Base-by-base conservation (phyloP, 2,888 invertebrate genomes). In the Lymantria dispar region DNA sequence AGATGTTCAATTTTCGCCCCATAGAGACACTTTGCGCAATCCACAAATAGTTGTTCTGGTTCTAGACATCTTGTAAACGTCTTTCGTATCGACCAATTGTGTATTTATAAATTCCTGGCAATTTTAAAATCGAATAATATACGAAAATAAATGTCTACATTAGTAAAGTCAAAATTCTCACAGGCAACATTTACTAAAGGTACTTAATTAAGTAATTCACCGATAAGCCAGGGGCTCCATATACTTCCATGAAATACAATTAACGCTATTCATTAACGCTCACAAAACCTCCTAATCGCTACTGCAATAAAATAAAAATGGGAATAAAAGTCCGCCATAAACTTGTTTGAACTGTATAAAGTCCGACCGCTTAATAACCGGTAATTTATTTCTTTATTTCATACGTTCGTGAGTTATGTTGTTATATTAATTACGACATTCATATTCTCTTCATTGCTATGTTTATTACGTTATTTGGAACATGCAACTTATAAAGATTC, bases 341-440 rank as follows among this genome's bases (percentile, higher is more conserved):
- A 53, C 29, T 14, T 36, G 30, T 49, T 46, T 8, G 15, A 43
- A 52, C 33, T 41, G 43, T 29, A 22, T 33, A 31, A 38, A 44
- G 22, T 22, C 45, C 47, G 38, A 55, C 44, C 49, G 52, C 47
- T 47, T 52, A 51, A 49, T 52, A 52, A 43, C 43, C n/a, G n/a
- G 14, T 41, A 47, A 56, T 50, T 36, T 50, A 56, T 56, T 45
- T 43, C 47, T 50, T 50, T 45, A 39, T 50, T 52, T 43, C 51
- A 53, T 43, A 51, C 29, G 30, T 66, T 60, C 67, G 67, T 66
- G 67, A 64, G 58, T 62, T 55, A 60, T 58, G 60, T 48, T 54
- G 51, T 53, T 58, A 56, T 62, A 66, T 62, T 60, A 60, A 66
- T 66, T 55, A 60, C 56, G 47, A 60, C 59, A 62, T 60, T 64